Percentiles rank a stretch among this genome's conserved stretches.
phyloP scores from a whole-genome alignment of 2,888 invertebrate species.

The Cerastoderma edule region DNA sequence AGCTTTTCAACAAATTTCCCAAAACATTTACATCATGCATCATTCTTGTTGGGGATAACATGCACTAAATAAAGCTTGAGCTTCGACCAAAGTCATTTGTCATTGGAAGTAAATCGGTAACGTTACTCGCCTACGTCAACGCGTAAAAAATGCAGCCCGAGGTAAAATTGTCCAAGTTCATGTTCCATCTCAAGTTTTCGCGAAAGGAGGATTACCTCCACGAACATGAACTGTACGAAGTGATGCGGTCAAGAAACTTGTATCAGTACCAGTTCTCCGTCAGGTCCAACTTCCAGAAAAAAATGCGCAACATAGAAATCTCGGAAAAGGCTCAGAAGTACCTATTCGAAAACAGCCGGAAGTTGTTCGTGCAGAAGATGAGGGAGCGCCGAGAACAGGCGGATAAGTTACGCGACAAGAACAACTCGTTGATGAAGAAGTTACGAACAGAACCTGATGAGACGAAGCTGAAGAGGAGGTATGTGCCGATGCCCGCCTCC shows the following conservation, averaged over 20 bases:
- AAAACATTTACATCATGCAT: neutral
- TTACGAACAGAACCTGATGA: conserved; percentile 17
- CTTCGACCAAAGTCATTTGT: neutral
- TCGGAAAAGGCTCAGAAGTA: conserved; percentile 61
- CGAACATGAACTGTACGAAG: conserved; percentile 68
- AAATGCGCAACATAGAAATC: conserved; percentile 60
- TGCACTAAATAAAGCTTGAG: neutral
- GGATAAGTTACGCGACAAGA: conserved; percentile 35
- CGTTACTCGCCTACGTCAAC: too few relatives aligned
- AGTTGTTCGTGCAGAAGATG: conserved; percentile 65
- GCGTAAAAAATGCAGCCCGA: conserved; percentile 42
- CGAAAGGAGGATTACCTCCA: conserved; percentile 53
- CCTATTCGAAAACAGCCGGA: conserved; percentile 63
- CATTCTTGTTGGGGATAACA: neutral
- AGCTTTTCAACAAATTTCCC: too few relatives aligned
- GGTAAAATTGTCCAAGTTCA: conserved; percentile 44
- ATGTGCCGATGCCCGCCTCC: conserved; percentile 37
- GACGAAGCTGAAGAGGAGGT: conserved; percentile 21
- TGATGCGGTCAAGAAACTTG: conserved; percentile 63
- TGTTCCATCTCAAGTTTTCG: conserved; percentile 58
- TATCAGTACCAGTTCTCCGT: conserved; percentile 68
- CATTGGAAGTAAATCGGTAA: neutral
- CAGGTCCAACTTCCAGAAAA: conserved; percentile 58
- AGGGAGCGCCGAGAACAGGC: conserved; percentile 60
- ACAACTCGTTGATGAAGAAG: conserved; percentile 18